These are phyloP conservation scores for Sycon ciliatum DNA, from an alignment of 37 sponge, comb jelly and placozoan species.

Conservation along the genomic window DNA sequence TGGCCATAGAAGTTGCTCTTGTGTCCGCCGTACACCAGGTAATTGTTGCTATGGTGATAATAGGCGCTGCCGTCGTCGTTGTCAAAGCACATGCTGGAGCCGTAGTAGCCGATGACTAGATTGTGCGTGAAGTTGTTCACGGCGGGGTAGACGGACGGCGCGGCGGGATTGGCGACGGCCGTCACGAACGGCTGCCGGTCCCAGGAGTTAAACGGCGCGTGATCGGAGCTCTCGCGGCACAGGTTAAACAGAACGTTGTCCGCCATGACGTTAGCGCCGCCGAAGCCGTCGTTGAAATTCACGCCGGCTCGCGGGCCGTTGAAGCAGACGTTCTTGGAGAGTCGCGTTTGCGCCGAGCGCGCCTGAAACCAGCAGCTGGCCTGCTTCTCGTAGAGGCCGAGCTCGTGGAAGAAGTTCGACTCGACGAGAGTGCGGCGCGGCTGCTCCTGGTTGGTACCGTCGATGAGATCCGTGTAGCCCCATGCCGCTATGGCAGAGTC, in stretches of 20 bases:
- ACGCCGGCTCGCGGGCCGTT: constrained; percentile 43
- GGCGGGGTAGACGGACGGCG: constrained; percentile 30
- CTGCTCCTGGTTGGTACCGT: constrained; percentile 37
- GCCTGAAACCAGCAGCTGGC: constrained; percentile 23
- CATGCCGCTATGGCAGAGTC: background rate
- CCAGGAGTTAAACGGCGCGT: constrained; percentile 46
- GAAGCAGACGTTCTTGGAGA: constrained; percentile 35
- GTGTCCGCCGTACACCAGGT: constrained; percentile 40
- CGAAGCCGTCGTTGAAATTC: constrained; percentile 47
- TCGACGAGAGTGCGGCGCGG: constrained; percentile 31
- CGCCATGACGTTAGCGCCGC: constrained; percentile 27
- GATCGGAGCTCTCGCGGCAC: constrained; percentile 33
- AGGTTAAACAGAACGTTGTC: constrained; percentile 35
- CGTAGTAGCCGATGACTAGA: constrained; percentile 38
- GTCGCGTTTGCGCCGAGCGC: constrained; percentile 20
- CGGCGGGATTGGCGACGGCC: constrained; percentile 11
- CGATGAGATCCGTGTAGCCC: constrained; percentile 22
- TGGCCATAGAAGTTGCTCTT: constrained; percentile 46
- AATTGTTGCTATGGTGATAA: constrained; percentile 32
- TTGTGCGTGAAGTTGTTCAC: constrained; percentile 17
- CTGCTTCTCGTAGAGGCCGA: constrained; percentile 41
- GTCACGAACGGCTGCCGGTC: constrained; percentile 40
- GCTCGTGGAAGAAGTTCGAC: constrained; percentile 35
- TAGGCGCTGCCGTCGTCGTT: constrained; percentile 46
- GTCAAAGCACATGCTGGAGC: constrained; percentile 37